Conservation (phyloP, 1,140 invertebrate genomes). For the Drosophila neocordata region DNA sequence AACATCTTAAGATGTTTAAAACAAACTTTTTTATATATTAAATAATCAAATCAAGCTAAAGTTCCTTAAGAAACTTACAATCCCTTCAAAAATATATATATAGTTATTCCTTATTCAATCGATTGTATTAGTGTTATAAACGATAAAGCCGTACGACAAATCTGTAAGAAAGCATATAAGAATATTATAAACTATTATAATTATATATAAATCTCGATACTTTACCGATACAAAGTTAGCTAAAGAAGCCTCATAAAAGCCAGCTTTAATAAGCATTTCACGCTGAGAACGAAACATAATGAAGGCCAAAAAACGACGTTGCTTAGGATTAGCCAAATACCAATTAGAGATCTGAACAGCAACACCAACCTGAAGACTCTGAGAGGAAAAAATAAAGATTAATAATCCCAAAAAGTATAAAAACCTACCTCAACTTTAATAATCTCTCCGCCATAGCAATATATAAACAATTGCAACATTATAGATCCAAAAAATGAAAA, state of each 20-base stretch:
- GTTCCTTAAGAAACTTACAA: no score
- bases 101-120: slow-evolving; percentile 41
- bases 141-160: slow-evolving; percentile 55
- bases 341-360: slow-evolving; percentile 64
- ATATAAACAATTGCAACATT: slow-evolving; percentile 74
- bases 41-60: no score
- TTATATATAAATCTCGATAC: no score
- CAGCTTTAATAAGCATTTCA: slow-evolving; percentile 65
- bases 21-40: no score
- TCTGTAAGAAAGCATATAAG: slow-evolving; percentile 35
- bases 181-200: neutral
- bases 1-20: no score
- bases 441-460: slow-evolving; percentile 76
- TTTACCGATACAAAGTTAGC: slow-evolving; percentile 73
- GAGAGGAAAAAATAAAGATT: neutral
- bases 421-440: slow-evolving; percentile 66
- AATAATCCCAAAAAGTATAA: neutral
- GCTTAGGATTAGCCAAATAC: slow-evolving; percentile 52
- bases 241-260: slow-evolving; percentile 77
- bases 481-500: slow-evolving; percentile 68
- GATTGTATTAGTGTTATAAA: slow-evolving; percentile 64
- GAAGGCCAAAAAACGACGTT: slow-evolving; percentile 51
- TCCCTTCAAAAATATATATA: no score
- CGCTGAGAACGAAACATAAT: slow-evolving; percentile 69
- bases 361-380: slow-evolving; percentile 66